phyloP scores from a whole-genome alignment of 2,888 invertebrate genomes.

The Acronicta psi region DNA sequence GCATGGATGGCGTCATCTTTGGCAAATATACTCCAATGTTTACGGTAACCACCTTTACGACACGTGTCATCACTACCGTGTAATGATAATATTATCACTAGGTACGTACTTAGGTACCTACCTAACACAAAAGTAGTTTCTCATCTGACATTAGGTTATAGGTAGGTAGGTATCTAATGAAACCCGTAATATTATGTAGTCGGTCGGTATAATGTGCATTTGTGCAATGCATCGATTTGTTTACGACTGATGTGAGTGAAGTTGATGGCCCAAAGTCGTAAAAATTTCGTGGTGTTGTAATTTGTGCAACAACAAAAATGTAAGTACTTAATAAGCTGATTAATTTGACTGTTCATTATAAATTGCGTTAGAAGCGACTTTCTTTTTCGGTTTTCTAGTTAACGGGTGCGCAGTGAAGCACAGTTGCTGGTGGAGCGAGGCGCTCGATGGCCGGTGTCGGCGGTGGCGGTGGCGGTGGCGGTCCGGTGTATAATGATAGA shows the following conservation, averaged over 20 bases:
- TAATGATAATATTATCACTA: constrained; percentile 38
- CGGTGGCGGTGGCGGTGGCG: constrained; percentile 19
- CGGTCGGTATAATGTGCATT: too few species aligned
- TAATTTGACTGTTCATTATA: constrained; percentile 21
- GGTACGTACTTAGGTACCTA: background rate
- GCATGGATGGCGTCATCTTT: constrained; percentile 70
- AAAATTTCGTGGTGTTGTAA: background rate
- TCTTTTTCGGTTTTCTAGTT: constrained; percentile 45
- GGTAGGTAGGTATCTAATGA: too few species aligned
- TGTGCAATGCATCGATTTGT: too few species aligned
- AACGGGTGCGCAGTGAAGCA: constrained; percentile 40
- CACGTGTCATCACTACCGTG: constrained; percentile 37
- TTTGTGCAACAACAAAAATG: background rate
- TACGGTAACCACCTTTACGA: constrained; percentile 53
- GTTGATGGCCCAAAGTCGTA: background rate
- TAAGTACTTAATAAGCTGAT: constrained; percentile 6
- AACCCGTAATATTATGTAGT: too few species aligned
- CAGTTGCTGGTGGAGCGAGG: constrained; percentile 15
- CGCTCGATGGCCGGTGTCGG: constrained; percentile 8
- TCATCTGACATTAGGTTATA: too few species aligned
- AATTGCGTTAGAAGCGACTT: constrained; percentile 44
- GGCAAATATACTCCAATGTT: constrained; percentile 64
- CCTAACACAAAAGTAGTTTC: too few species aligned
- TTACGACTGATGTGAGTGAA: too few species aligned
- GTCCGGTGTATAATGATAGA: constrained; percentile 44